Base-by-base conservation (phyloP, 2,797 vertebrate genomes). In the Paratrypauchen microcephalus region DNA sequence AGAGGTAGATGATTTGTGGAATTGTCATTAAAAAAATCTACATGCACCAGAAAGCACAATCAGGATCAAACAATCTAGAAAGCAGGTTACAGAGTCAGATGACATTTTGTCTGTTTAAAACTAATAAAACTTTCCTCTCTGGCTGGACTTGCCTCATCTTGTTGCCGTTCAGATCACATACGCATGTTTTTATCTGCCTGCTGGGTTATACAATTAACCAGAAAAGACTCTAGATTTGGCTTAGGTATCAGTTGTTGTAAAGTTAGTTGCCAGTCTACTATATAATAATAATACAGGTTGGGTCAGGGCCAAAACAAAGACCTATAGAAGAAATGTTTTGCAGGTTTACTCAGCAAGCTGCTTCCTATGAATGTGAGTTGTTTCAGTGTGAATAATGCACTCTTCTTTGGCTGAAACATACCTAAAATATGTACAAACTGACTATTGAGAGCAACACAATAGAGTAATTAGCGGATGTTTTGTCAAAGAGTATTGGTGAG, bases 121-220 rank as follows among this genome's bases (percentile, higher is more conserved):
- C 61, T 69, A 72, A 0, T 60, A 57, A 82, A 79, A 72, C 73
- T 45, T 68, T 72, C 72, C 69, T 57, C 75, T 74, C 24, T 5
- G n/a, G 28, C 65, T 75, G 47, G 76, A 84, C 87, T 79, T 91
- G 88, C 72, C 85, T 85, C 75, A 69, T 86, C 86, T 85, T 89
- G 86, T 82, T 57, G 58, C 47, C 0, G 13, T 70, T 74, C 56
- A 45, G 32, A 58, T 16, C 54, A 54, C 59, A 24, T 18, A 8
- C 76, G 73, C 79, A 36, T 69, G 83, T 83, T 78, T 83, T 87
- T 66, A 84, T 83, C 70, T 74, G 84, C 72, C 79, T 65, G 65
- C 66, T 54, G 70, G 45, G 50, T 65, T 78, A 73, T 13, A 50
- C 19, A 52, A 76, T 68, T 68, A 50, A 83, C 66, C 68, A 68